Evolutionary conservation across 1,140 invertebrate species (phyloP), one percentile per base, ranked within the genome.

Genomic region (Heterodera carotae): DNA sequence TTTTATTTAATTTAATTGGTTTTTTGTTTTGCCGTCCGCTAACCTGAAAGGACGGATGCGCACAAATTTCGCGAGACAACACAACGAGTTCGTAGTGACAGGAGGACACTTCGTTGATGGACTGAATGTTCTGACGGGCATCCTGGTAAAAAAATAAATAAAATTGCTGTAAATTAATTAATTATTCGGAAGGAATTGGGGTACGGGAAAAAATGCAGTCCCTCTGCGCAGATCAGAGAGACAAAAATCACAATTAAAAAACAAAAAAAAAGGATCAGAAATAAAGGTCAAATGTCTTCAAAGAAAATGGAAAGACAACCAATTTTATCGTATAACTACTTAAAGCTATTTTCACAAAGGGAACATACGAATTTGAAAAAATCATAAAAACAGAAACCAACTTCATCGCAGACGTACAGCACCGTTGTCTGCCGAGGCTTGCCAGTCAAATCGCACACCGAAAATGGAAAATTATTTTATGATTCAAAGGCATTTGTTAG

Each of bases 51-150:
- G 92, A 91, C 1, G 94, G 94, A 91, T 97, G 95, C 69, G 89
- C 88, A 87, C 96, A 98, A 0, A 98, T 89, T 15, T 92, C 88
- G 2, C 93, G 92, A 2, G 94, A 93, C 7, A 96, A 89, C 12
- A 96, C 92, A 34, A 95, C 91, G 12, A 93, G 92, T 89, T 96
- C 94, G 88, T 98, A 98, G 89, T 95, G 93, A 87, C 96, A 98
- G 0, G 93, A 95, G 0, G 93, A 93, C 0, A 92, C 93, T 89
- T 98, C 96, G 86, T 96, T 95, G 43, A 98, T 90, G 0, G 94
- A 94, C 86, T 93, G 94, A 18, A 98, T 92, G 34, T 78, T 66
- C 27, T 78, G 62, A n/a, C 43, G 62, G 0, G 76, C 53, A n/a
- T 64, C 76, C 76, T 77, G 43, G n/a, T n/a, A n/a, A n/a, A n/a